Base-by-base conservation (phyloP, 2,113 vertebrate genomes). In the Aegotheles bennettii region DNA sequence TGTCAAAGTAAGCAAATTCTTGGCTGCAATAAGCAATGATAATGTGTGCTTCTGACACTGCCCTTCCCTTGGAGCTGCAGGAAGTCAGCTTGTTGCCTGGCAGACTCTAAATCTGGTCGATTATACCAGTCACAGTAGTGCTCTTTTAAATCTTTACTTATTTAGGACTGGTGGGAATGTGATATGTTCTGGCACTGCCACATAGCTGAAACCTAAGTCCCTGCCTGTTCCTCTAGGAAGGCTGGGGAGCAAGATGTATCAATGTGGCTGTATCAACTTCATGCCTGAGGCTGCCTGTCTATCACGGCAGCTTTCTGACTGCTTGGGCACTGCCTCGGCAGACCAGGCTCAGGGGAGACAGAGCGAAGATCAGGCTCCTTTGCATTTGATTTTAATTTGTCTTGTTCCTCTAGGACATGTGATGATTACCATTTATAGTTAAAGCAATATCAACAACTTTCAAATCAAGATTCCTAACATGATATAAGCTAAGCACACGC, bases 261-360 rank as follows among this genome's bases (percentile, higher is more conserved):
- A 3, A 5, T 3, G 56, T 5, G 21, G n/a, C 47, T 4, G 0
- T 19, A 40, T 18, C 18, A 50, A 0, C 79, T n/a, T 63, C 20
- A 4, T 5, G 42, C 47, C 70, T 25, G 54, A 57, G 69, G 45
- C 47, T 82, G 42, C 50, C 29, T 69, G n/a, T 13, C 45, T 47
- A 1, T 13, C 40, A 3, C 56, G 11, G 29, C 51, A n/a, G 36
- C 59, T 74, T 74, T 65, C 71, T 65, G 68, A 6, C 13, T 47
- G 56, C 65, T 11, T 36, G 28, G 65, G 21, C 71, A 23, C 78
- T 61, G 59, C 59, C 86, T 81, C 47, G 20, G 33, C 64, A 75
- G 31, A 63, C 25, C 68, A 45, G 10, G 10, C 42, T 70, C 61
- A 21, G 14, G 76, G 60, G 28, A 61, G 9, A 5, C 51, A 28